Percentiles rank a stretch among this genome's conserved stretches.
Evolutionary conservation across 2,888 invertebrate genomes (phyloP).

Genomic region (Lissocephala sabroskyi): DNA sequence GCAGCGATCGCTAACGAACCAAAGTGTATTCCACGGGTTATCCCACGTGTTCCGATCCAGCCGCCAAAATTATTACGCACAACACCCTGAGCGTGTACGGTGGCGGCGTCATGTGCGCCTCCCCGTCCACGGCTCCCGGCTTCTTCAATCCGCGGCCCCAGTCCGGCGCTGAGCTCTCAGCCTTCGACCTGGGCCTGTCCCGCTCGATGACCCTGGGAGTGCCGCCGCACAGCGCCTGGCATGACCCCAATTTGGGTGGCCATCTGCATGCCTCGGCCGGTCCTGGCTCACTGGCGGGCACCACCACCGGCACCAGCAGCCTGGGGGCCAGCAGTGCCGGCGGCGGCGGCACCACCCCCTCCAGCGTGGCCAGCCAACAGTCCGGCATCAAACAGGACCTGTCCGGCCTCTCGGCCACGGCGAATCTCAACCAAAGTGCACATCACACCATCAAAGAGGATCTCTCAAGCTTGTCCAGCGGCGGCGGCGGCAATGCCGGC

Average conservation of each 20-base stretch:
- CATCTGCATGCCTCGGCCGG: slow-evolving; percentile 72
- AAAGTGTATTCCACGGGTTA: slow-evolving; percentile 68
- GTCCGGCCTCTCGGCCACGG: slow-evolving; percentile 51
- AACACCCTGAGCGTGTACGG: slow-evolving; percentile 73
- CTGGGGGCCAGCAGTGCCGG: slow-evolving; percentile 41
- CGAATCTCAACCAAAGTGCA: slow-evolving; percentile 59
- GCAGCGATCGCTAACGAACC: slow-evolving; percentile 26
- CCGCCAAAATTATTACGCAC: slow-evolving; percentile 74
- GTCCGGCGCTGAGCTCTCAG: slow-evolving; percentile 71
- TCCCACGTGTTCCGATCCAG: slow-evolving; percentile 66
- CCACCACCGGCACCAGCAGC: slow-evolving; percentile 41
- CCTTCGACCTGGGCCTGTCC: slow-evolving; percentile 73
- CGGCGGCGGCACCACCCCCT: slow-evolving; percentile 73
- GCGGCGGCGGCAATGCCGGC: slow-evolving; percentile 48
- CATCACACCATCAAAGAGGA: slow-evolving; percentile 70
- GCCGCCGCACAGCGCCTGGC: slow-evolving; percentile 75
- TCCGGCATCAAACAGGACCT: slow-evolving; percentile 69
- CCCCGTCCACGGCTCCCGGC: slow-evolving; percentile 73
- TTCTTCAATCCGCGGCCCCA: slow-evolving; percentile 73
- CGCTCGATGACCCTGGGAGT: slow-evolving; percentile 77
- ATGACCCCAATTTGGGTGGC: slow-evolving; percentile 74
- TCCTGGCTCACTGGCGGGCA: slow-evolving; percentile 59
- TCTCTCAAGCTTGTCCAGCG: slow-evolving; percentile 66
- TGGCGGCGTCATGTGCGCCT: slow-evolving; percentile 74
- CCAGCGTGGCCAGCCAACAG: slow-evolving; percentile 68